A percentile compares a stretch with the other conserved stretches of the same genome.
phyloP scores from a whole-genome alignment of 1,140 invertebrate species.

The Ceratina calcarata region DNA sequence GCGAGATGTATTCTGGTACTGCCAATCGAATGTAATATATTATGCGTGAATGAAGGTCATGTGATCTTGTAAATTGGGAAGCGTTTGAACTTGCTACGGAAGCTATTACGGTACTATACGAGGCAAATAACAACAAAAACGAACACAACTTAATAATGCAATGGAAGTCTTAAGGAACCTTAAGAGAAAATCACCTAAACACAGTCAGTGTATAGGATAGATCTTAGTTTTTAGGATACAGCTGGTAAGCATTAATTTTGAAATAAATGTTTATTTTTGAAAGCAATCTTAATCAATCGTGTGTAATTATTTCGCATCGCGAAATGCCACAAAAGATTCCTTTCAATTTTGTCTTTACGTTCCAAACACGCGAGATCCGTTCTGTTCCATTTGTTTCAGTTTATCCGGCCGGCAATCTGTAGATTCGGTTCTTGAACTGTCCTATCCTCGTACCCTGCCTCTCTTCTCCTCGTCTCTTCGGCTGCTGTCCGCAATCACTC shows the following conservation, averaged over 20 bases:
- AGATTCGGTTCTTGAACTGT: slow-evolving; percentile 51
- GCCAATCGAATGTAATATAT: slow-evolving; percentile 66
- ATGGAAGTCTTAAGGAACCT: slow-evolving; percentile 58
- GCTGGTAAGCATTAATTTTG: slow-evolving; percentile 78
- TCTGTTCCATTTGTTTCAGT: slow-evolving; percentile 22
- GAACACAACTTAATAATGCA: slow-evolving; percentile 64
- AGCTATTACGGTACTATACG: slow-evolving; percentile 65
- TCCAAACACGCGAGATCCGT: no score
- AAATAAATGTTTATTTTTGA: slow-evolving; percentile 80
- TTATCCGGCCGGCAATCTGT: slow-evolving; percentile 41
- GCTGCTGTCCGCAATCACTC: slow-evolving; percentile 65
- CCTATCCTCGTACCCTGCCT: slow-evolving; percentile 33
- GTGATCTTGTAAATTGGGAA: slow-evolving; percentile 65
- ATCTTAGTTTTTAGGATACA: slow-evolving; percentile 74
- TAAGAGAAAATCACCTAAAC: slow-evolving; percentile 68
- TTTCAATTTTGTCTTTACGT: not conserved
- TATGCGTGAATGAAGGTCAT: slow-evolving; percentile 61
- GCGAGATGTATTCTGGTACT: slow-evolving; percentile 54
- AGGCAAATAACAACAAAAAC: slow-evolving; percentile 14
- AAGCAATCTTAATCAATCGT: slow-evolving; percentile 69
- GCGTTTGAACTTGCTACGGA: slow-evolving; percentile 56
- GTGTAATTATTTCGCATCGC: slow-evolving; percentile 42
- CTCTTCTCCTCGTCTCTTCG: slow-evolving; percentile 43
- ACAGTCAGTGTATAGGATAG: slow-evolving; percentile 72
- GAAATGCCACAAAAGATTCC: not conserved